A percentile compares a stretch with the other conserved stretches of the same genome.
Evolutionary conservation across 2,888 invertebrate species (phyloP).

Genomic region (Chrysomela aeneicollis): DNA sequence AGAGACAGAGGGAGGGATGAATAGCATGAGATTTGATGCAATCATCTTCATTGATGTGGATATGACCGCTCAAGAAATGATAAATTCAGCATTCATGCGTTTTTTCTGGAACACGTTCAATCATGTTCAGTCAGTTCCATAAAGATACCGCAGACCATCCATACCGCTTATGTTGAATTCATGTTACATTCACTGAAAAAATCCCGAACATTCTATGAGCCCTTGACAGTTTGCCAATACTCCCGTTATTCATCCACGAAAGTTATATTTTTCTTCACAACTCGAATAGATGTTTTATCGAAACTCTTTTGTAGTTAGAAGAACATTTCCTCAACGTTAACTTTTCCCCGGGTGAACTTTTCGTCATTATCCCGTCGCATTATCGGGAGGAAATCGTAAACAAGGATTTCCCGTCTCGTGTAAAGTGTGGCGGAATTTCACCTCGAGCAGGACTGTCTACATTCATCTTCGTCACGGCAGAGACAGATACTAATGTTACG

Average conservation of each 20-base stretch:
- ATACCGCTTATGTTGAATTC: background rate
- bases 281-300: background rate
- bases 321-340: background rate
- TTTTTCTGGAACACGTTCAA: background rate
- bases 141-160: background rate
- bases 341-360: slow-evolving; percentile 7
- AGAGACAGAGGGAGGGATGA: too few species aligned
- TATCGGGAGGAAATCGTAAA: slow-evolving; percentile 42
- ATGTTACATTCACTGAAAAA: background rate
- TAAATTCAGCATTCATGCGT: too few species aligned
- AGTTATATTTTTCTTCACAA: background rate
- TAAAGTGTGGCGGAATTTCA: slow-evolving; percentile 42
- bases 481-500: slow-evolving; percentile 35
- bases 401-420: slow-evolving; percentile 38
- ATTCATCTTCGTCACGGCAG: slow-evolving; percentile 46
- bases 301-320: background rate
- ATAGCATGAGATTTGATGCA: too few species aligned
- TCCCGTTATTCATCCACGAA: background rate
- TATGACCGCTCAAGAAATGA: too few species aligned
- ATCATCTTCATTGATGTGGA: too few species aligned
- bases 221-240: background rate
- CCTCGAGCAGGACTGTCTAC: slow-evolving; percentile 41
- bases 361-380: slow-evolving; percentile 7
- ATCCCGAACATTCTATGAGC: background rate
- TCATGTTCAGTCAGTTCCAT: background rate